A percentile compares a stretch with the other conserved stretches of the same genome.
Evolutionary conservation across 2,888 invertebrate genomes (phyloP).

Genomic region (Laothoe populi): DNA sequence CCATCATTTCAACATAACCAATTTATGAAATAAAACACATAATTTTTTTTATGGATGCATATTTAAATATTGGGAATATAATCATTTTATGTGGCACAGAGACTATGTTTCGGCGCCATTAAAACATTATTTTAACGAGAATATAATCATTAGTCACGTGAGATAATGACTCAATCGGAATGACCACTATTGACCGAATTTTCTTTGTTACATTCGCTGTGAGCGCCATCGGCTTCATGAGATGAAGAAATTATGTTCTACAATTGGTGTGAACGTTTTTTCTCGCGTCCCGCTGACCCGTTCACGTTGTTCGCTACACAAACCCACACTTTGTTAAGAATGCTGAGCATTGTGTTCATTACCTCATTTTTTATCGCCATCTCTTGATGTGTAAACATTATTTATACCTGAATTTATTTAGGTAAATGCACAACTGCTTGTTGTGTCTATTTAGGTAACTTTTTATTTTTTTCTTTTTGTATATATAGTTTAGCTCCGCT

Average conservation of each 20-base stretch:
- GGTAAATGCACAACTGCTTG: neutral
- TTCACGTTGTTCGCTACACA: conserved; percentile 37
- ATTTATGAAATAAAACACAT: conserved; percentile 30
- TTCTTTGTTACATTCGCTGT: conserved; percentile 25
- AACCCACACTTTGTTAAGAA: conserved; percentile 37
- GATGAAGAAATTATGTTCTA: conserved; percentile 32
- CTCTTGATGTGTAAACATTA: conserved; percentile 46
- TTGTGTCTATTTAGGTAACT: conserved; percentile 35
- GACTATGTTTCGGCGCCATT: no score
- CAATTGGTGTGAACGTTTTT: conserved; percentile 37
- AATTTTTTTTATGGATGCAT: neutral
- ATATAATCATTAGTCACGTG: conserved; percentile 3
- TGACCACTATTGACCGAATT: conserved; percentile 34
- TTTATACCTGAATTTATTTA: conserved; percentile 37
- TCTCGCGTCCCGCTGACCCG: conserved; percentile 60
- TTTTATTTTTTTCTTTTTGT: conserved; percentile 20
- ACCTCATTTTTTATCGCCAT: conserved; percentile 62
- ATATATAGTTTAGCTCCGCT: neutral
- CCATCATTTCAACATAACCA: conserved; percentile 63
- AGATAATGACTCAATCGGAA: conserved; percentile 43
- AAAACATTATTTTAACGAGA: no score
- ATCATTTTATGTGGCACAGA: no score
- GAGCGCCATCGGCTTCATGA: conserved; percentile 37
- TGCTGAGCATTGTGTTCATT: conserved; percentile 60
- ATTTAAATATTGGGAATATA: no score